phyloP scores from a whole-genome alignment of 2,113 vertebrate genomes.

The Vulpes lagopus region DNA sequence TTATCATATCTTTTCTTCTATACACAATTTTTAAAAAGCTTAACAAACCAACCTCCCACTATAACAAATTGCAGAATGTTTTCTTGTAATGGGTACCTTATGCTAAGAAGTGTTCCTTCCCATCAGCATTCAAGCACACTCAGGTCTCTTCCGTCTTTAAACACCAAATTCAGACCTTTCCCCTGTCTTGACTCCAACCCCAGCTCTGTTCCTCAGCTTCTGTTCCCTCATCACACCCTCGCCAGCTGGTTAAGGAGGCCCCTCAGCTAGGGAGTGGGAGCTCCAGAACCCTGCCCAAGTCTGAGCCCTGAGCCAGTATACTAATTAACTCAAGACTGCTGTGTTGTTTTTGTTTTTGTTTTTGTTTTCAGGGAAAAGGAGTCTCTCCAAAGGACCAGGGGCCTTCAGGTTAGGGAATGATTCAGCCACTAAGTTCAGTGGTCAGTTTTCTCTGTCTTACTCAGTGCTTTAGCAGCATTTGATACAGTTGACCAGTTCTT shows the following conservation, averaged over 20 bases:
- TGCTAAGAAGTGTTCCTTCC: neutral
- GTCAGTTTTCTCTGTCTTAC: neutral
- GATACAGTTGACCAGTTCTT: neutral
- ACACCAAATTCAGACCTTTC: neutral
- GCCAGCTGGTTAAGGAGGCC: neutral
- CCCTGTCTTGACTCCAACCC: neutral
- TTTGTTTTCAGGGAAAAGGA: neutral
- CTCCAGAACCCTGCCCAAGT: neutral
- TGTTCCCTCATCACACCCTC: neutral
- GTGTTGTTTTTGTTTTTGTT: neutral
- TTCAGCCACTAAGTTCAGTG: neutral
- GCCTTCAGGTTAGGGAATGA: neutral
- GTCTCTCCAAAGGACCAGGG: neutral
- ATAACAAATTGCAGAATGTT: neutral
- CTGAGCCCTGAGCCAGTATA: neutral
- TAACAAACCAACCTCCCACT: neutral
- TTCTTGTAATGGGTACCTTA: neutral
- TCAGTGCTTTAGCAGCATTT: neutral
- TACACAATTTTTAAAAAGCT: neutral
- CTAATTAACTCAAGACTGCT: neutral
- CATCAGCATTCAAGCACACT: neutral
- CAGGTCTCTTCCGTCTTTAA: neutral
- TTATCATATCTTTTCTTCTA: neutral
- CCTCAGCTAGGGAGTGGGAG: neutral
- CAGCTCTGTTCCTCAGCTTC: neutral